These are phyloP conservation scores for Drosophila koepferae DNA, from an alignment of 2,888 invertebrate genomes.

Conservation along the genomic window DNA sequence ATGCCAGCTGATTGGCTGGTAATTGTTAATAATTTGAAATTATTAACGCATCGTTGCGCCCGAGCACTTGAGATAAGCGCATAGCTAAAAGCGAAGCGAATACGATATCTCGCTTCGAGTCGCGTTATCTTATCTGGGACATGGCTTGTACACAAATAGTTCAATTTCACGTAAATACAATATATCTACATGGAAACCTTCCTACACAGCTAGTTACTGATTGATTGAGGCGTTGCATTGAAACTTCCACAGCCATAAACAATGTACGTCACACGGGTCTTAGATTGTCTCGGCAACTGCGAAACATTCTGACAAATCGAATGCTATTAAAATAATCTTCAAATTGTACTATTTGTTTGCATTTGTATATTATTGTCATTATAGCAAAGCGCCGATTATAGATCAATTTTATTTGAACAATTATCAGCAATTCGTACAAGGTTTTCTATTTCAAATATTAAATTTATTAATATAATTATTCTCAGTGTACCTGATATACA, in stretches of 20 bases:
- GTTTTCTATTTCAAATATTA: not conserved
- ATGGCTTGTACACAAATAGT: slow-evolving; percentile 37
- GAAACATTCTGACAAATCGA: slow-evolving; percentile 21
- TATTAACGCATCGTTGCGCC: slow-evolving; percentile 53
- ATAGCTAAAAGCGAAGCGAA: slow-evolving; percentile 32
- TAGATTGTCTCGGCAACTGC: slow-evolving; percentile 26
- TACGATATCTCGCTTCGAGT: slow-evolving; percentile 25
- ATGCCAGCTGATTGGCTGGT: slow-evolving; percentile 62
- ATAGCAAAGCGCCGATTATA: not conserved
- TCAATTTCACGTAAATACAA: slow-evolving; percentile 46
- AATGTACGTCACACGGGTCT: slow-evolving; percentile 36
- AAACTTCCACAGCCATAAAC: slow-evolving; percentile 40
- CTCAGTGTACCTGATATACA: too few relatives aligned
- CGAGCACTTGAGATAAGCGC: slow-evolving; percentile 57
- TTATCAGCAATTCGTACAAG: not conserved
- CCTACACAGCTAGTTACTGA: slow-evolving; percentile 34
- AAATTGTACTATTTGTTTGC: slow-evolving; percentile 9
- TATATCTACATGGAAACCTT: slow-evolving; percentile 27
- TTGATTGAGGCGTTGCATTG: slow-evolving; percentile 57
- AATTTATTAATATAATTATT: too few relatives aligned
- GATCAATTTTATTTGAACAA: not conserved
- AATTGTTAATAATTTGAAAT: slow-evolving; percentile 77
- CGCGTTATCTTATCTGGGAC: slow-evolving; percentile 48
- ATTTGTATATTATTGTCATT: not conserved
- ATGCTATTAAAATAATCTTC: slow-evolving; percentile 21